A percentile compares a stretch with the other conserved stretches of the same genome.
Evolutionary conservation across 2,113 vertebrate genomes (phyloP).

Genomic region (Solenodon paradoxus): DNA sequence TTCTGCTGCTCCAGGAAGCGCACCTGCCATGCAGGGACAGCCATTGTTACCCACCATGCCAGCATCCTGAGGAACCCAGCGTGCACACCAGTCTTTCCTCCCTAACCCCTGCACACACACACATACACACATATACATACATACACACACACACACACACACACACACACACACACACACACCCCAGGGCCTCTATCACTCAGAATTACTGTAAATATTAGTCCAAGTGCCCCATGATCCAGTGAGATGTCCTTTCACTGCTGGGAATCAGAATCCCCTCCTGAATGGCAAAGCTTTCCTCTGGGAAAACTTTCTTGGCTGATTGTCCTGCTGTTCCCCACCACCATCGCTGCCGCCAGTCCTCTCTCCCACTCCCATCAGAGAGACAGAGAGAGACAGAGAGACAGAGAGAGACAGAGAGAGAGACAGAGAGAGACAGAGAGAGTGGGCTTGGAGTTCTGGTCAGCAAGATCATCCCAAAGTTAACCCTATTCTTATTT

Average conservation of each 20-base stretch:
- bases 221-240: not conserved
- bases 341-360: too few species aligned
- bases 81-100: not conserved
- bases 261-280: not conserved
- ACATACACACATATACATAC: too few species aligned
- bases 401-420: too few species aligned
- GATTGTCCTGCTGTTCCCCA: not conserved
- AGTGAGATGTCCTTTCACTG: not conserved
- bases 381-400: too few species aligned
- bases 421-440: not conserved
- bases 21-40: conserved; percentile 67
- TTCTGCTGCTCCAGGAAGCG: conserved; percentile 84
- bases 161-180: too few species aligned
- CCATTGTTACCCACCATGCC: not conserved
- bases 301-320: not conserved
- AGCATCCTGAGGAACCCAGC: not conserved
- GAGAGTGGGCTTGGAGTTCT: too few species aligned
- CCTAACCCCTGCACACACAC: too few species aligned
- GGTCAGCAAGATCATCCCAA: not conserved
- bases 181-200: not conserved
- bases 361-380: too few species aligned
- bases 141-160: too few species aligned
- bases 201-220: not conserved
- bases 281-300: not conserved
- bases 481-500: too few species aligned